Evolutionary conservation across 2,797 vertebrate genomes (phyloP).

Genomic region (Scyliorhinus canicula): DNA sequence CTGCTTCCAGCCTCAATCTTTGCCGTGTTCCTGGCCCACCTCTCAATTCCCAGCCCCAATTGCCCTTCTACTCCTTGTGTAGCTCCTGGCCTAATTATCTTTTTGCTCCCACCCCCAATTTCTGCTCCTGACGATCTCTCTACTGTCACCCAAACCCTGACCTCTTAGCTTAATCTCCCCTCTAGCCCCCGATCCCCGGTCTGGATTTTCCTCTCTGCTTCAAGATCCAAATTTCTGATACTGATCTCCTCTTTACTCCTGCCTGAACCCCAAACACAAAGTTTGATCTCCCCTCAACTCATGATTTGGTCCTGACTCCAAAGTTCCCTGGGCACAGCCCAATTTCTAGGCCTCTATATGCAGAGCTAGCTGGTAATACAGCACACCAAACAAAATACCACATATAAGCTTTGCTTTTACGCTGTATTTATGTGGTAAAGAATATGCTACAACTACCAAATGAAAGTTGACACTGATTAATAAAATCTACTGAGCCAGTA

Average conservation of each 20-base stretch:
- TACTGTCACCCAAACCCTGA: background rate
- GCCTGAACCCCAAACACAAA: background rate
- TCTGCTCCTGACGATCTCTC: background rate
- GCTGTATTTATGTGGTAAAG: background rate
- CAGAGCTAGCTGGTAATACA: background rate
- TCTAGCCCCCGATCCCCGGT: background rate
- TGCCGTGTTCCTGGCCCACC: background rate
- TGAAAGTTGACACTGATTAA: background rate
- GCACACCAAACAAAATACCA: background rate
- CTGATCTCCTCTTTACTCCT: background rate
- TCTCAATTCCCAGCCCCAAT: background rate
- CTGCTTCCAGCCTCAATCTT: background rate
- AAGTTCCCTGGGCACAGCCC: too few species aligned
- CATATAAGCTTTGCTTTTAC: background rate
- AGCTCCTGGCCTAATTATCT: background rate
- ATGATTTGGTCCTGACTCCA: background rate
- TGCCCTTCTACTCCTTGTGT: too few species aligned
- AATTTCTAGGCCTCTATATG: background rate
- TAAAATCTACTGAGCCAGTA: background rate
- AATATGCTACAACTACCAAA: background rate
- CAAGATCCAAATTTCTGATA: background rate
- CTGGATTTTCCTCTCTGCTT: background rate
- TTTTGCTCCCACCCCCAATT: background rate
- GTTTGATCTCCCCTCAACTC: background rate
- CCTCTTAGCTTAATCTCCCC: background rate